Base-by-base conservation (phyloP, 92 coral and sea anemone genomes). In the Siderastrea radians region DNA sequence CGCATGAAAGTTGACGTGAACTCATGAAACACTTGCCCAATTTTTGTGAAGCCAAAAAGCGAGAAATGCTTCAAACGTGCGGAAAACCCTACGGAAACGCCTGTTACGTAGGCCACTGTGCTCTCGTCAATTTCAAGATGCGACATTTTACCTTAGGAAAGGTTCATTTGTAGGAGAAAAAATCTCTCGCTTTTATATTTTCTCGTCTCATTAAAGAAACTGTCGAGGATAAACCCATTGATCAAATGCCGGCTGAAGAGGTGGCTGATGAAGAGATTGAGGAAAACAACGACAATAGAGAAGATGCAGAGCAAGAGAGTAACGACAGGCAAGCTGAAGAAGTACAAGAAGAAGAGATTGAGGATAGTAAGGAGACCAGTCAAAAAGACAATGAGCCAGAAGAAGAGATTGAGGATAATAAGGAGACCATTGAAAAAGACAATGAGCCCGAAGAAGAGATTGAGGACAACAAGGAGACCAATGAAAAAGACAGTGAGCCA, bases 181-280 rank as follows among this genome's bases (percentile, higher is more conserved):
- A 26, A 26, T 26, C 38, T 26, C 38, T 26, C 38, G 38, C 38
- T 26, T 26, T 26, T 26, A 7, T 16, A 26, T 50, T 50, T 17
- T 26, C 55, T 55, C 12, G 15, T 38, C 48, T 49, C 78, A 1
- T n/a, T 80, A 6, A 53, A 96, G 99, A 93, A 80, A 87, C 93
- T 3, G 76, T 70, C 16, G 95, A 95, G 77, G 99, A 96, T 87
- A 95, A 93, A 57, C 99, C 99, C 51, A 91, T 96, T 77, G 99
- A 96, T 74, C 95, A 93, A 45, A 54, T 88, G 84, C 86, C 93
- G 17, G 94, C 95, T 16, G 92, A 91, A 82, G 96, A 93, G 69
- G 94, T 93, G 11, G 87, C 92, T 13, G 96, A 93, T 67, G 96
- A 95, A 75, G 92, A 93, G 58, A 82, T 93, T 54, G 94, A 82